Evolutionary conservation across 2,113 vertebrate species (phyloP).

Genomic region (Mugil cephalus): DNA sequence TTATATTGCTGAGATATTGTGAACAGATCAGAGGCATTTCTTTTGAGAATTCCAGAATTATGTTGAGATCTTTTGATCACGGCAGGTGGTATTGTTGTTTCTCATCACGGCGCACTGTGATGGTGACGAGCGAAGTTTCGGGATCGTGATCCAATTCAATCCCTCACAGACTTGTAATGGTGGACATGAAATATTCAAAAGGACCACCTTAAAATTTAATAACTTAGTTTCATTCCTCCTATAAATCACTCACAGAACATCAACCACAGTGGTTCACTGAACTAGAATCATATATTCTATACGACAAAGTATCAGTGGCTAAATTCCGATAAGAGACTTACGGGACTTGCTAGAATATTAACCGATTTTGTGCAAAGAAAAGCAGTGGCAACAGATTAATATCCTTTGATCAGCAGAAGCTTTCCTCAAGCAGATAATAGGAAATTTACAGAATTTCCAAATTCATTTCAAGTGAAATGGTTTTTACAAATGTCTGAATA

Average conservation of each 20-base stretch:
- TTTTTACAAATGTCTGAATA: neutral
- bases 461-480: neutral
- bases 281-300: neutral
- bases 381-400: neutral
- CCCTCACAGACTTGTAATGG: slow-evolving; percentile 8
- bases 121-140: slow-evolving; percentile 12
- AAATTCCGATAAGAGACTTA: too few relatives aligned
- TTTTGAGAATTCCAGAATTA: slow-evolving; percentile 24
- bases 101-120: neutral
- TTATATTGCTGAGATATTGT: slow-evolving; percentile 28
- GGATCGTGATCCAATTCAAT: slow-evolving; percentile 29
- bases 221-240: slow-evolving; percentile 13
- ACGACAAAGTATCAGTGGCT: neutral
- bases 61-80: slow-evolving; percentile 40
- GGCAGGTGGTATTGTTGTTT: slow-evolving; percentile 25
- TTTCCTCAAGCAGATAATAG: neutral
- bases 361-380: too few relatives aligned
- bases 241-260: slow-evolving; percentile 27
- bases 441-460: neutral
- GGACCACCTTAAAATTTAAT: slow-evolving; percentile 35
- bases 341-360: too few relatives aligned
- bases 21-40: slow-evolving; percentile 43
- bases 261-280: neutral
- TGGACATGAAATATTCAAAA: slow-evolving; percentile 48
- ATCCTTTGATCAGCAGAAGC: neutral